Evolutionary conservation across 2,888 invertebrate genomes (phyloP).

Genomic region (Eupeodes luniger): DNA sequence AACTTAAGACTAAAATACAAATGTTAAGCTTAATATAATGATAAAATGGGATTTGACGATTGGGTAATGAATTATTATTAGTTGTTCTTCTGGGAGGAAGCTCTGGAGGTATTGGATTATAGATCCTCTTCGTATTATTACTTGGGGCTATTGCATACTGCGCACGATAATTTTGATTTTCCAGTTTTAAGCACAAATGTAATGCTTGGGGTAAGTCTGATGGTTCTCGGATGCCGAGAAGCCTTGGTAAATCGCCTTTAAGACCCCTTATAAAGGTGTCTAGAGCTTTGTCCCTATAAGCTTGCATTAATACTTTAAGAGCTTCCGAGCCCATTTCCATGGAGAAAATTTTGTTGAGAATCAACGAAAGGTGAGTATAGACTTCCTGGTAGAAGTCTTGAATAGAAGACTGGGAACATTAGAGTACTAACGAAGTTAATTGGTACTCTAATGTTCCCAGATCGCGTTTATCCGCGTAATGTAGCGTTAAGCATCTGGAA

Average conservation of each 20-base stretch:
- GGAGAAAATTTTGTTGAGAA: too few relatives aligned
- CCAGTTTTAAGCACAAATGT: not conserved
- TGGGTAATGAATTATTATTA: not conserved
- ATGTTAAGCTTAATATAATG: too few relatives aligned
- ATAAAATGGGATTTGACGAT: not conserved
- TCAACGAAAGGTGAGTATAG: not conserved
- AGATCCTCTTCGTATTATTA: not conserved
- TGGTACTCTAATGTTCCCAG: conserved; percentile 56
- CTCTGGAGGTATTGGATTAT: not conserved
- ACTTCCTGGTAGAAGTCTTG: not conserved
- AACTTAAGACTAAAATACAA: too few relatives aligned
- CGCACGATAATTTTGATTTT: too few relatives aligned
- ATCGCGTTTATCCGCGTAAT: not conserved
- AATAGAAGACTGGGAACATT: not conserved
- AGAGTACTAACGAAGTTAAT: conserved; percentile 20
- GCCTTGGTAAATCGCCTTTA: not conserved
- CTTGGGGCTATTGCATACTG: not conserved
- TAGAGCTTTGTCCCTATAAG: too few relatives aligned
- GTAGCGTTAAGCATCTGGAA: not conserved
- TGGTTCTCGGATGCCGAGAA: not conserved
- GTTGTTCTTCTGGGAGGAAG: not conserved
- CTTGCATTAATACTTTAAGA: too few relatives aligned
- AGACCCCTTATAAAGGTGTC: too few relatives aligned
- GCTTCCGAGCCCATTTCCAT: too few relatives aligned
- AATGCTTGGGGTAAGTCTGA: not conserved